These are phyloP conservation scores for Galagoides demidoff DNA, from an alignment of 2,797 vertebrate genomes.

Conservation along the genomic window DNA sequence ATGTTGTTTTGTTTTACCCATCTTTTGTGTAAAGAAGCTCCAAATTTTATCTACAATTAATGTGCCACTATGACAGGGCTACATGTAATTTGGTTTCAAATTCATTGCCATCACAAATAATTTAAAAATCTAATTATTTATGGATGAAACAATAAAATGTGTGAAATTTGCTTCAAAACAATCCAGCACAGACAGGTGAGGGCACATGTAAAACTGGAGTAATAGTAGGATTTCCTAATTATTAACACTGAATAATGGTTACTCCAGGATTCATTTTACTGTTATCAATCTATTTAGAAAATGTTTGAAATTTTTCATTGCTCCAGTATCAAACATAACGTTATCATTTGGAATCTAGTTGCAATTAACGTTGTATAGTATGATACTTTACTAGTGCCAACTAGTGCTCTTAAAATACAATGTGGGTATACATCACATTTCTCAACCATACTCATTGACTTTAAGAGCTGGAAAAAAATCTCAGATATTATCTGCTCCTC, in stretches of 20 bases:
- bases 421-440: not conserved
- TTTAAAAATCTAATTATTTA: slow-evolving; percentile 50
- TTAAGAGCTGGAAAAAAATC: not conserved
- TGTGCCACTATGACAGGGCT: not conserved
- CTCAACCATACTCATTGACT: not conserved
- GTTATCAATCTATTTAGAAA: not conserved
- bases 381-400: not conserved
- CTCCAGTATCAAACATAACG: not conserved
- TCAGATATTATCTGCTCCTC: not conserved
- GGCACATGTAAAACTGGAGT: not conserved
- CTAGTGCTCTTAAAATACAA: not conserved
- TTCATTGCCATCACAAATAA: slow-evolving; percentile 9
- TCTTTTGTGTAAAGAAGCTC: slow-evolving; percentile 6
- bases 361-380: not conserved
- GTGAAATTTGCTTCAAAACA: not conserved
- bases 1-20: not conserved
- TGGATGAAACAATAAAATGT: not conserved
- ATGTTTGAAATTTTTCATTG: not conserved
- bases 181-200: not conserved
- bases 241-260: not conserved
- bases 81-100: not conserved
- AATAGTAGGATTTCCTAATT: not conserved
- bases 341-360: not conserved
- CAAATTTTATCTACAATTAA: slow-evolving; percentile 25
- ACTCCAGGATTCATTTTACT: not conserved